Base-by-base conservation (phyloP, 2,113 vertebrate genomes). In the Austrofundulus limnaeus region DNA sequence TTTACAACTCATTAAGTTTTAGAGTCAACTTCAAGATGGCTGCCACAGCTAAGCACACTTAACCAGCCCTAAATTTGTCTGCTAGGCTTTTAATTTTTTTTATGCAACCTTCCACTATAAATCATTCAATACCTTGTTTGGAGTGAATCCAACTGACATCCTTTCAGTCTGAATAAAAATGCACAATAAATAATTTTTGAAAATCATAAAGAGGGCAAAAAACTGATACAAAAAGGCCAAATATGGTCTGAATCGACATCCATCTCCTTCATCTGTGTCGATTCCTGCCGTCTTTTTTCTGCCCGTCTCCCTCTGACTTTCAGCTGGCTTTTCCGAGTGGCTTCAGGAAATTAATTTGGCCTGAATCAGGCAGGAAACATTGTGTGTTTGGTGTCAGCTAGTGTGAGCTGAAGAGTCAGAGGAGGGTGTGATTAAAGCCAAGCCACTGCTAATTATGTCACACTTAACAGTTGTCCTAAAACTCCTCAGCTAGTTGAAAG, bases 391-490 rank as follows among this genome's bases (percentile, higher is more conserved):
- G 87, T 90, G 89, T 91, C 89, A 90, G 87, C 89, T 90, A 88
- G 90, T 90, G 81, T 89, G 86, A 75, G 47, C 85, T 72, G 87
- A 88, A 82, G 82, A 92, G 90, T 89, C 85, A 70, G 73, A 89
- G 81, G 84, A 86, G 81, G 85, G 72, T 75, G 88, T 90, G 90
- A 93, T 92, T 93, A 92, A 91, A 92, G 89, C 84, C 86, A 77
- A 90, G 84, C 82, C 80, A 82, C 64, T 83, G 84, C 83, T 91
- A 91, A 92, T 92, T 91, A 92, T 87, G 89, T 91, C 87, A 86
- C 85, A 72, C 90, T 89, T 79, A 74, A 66, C 80, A 78, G 86
- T 88, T 85, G 89, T 91, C 88, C 84, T 85, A 72, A 87, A 85
- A 85, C 72, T 81, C 73, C 63, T 72, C 58, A 1, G 89, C 75